A percentile compares a stretch with the other conserved stretches of the same genome.
Conservation (phyloP, 2,113 vertebrate genomes). For the Nothocercus nigrocapillus region DNA sequence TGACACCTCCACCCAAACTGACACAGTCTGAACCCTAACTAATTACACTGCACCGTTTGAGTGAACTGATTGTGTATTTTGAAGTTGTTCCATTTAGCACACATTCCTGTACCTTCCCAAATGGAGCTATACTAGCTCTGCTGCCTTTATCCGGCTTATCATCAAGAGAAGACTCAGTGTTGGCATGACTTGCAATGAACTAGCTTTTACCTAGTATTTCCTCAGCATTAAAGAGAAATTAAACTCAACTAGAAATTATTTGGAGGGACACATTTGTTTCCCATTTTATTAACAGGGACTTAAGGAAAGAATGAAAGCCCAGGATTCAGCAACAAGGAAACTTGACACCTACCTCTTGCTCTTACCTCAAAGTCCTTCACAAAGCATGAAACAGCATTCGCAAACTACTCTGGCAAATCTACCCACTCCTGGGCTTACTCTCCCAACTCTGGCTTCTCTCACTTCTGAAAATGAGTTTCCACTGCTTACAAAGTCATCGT, state of each 20-base stretch:
- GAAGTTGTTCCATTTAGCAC: background rate
- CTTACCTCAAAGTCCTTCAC: background rate
- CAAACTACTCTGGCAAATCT: background rate
- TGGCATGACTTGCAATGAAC: background rate
- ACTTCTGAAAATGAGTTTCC: background rate
- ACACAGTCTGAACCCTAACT: background rate
- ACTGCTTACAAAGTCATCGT: background rate
- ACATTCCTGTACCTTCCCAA: background rate
- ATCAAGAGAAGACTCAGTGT: fast-evolving
- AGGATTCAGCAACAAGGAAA: background rate
- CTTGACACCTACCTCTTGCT: background rate
- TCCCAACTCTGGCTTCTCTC: background rate
- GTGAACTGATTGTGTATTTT: background rate
- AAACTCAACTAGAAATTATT: background rate
- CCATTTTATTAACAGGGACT: background rate
- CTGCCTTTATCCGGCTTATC: background rate
- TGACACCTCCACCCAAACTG: background rate
- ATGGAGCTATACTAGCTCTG: background rate
- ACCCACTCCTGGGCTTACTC: background rate
- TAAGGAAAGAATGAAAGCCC: background rate
- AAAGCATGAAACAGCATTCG: background rate
- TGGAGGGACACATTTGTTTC: background rate
- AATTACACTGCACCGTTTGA: background rate
- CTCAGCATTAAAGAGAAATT: background rate
- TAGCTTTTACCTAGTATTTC: background rate